Evolutionary conservation across 2,888 invertebrate genomes (phyloP), one percentile per base, ranked within the genome.

Genomic region (Xanthorhoe designata): DNA sequence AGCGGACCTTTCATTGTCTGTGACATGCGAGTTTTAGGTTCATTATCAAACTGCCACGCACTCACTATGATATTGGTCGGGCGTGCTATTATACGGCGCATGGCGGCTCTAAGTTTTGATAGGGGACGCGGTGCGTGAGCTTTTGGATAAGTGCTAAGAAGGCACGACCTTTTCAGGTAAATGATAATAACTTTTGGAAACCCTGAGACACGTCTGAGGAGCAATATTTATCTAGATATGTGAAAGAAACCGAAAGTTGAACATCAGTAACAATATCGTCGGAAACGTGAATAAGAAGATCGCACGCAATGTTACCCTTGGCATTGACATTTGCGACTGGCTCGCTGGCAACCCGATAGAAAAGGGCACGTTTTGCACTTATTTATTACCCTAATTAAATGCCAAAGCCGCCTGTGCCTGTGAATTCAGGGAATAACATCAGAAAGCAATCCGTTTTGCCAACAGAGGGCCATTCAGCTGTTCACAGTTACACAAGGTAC

Each of bases 401-500:
- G 49, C n/a, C 51, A 50, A 55, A 54, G 59, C 47, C 45, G 53
- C 45, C 32, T 61, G 54, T 35, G 53, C 54, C 54, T 55, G 45
- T 59, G 51, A 59, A 62, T 62, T 56, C 49, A 52, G 24, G 45
- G 17, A 57, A 64, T 56, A 52, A 63, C 52, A 19, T 52, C 56
- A 68, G 60, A 63, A 61, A 56, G 54, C 62, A 67, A 63, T 68
- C 64, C 67, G 56, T 64, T 64, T 68, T 35, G 67, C 67, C 49
- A 61, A 64, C 67, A 64, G 60, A 64, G 64, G 67, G 64, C 53
- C 60, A 49, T 58, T 60, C 58, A 56, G 62, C 64, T 35, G 58
- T 60, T 60, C 60, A 61, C 64, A 61, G 60, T 63, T 60, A 67
- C 55, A 67, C 60, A 61, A 64, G 63, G 53, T 60, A 63, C 55